These are phyloP conservation scores for Bradypodion ventrale DNA, from an alignment of 2,797 vertebrate genomes.

Conservation along the genomic window DNA sequence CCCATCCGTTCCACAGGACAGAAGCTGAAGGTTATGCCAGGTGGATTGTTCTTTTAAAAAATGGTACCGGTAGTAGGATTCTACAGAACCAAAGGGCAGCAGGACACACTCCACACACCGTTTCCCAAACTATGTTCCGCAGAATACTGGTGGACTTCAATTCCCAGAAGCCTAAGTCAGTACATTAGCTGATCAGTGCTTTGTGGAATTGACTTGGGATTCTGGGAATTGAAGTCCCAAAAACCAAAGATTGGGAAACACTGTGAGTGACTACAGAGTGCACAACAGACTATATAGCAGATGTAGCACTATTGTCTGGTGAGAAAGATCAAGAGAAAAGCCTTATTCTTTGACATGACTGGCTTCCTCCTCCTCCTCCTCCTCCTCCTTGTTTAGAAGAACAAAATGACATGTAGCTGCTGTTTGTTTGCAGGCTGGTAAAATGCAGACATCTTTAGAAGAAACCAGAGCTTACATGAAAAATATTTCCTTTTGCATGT, in stretches of 20 bases:
- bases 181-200: too few species aligned
- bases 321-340: too few species aligned
- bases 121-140: too few species aligned
- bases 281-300: not conserved
- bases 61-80: not conserved
- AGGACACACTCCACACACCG: too few species aligned
- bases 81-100: not conserved
- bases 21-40: not conserved
- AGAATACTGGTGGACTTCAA: too few species aligned
- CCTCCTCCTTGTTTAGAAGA: constrained; percentile 5
- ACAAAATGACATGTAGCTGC: constrained; percentile 5
- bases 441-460: not conserved
- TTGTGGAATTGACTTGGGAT: too few species aligned
- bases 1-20: not conserved
- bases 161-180: too few species aligned
- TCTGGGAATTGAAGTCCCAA: too few species aligned
- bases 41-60: not conserved
- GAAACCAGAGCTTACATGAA: constrained; percentile 16
- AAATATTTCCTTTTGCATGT: constrained; percentile 9
- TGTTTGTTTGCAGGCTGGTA: constrained; percentile 16
- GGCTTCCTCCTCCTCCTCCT: not conserved
- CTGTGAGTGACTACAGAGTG: too few species aligned
- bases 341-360: not conserved
- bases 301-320: not conserved
- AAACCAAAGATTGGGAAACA: too few species aligned